Base-by-base conservation (phyloP, 2,113 vertebrate genomes). In the Noturus placidus region DNA sequence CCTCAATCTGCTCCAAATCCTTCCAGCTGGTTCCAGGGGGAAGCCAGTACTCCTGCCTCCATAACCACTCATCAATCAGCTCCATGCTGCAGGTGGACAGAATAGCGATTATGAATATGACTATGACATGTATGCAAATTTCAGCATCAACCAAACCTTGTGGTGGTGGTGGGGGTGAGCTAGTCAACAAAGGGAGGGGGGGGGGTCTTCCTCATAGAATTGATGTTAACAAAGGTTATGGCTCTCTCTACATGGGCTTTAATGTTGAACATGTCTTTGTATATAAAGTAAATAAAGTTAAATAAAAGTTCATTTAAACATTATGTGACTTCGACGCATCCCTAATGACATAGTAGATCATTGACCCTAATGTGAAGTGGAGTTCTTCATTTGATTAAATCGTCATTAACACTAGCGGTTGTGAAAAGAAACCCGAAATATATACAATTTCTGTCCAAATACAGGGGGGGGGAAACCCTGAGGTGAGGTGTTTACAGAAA, bases 21-120 rank as follows among this genome's bases (percentile, higher is more conserved):
- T 92, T 91, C 98, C 98, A 99, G 0, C 95, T 94, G 85, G 93
- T 87, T 61, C 97, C 97, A 0, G 97, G 95, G 4, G 98, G 97
- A 2, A 99, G 93, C 98, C 98, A 99, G 90, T 95, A 95, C 59
- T 95, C 94, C 0, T 96, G 93, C 79, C 92, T 94, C 98, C 97
- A 99, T 0, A 98, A 42, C 93, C 95, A 96, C 30, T 94, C 84
- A 0, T 93, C 94, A 63, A 98, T 89, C 80, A 94, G 35, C 11
- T 95, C 91, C 98, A 99, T 97, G 92, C 94, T 91, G 65, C 87
- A 46, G 80, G 33, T 14, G 56, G 9, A 13, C 22, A 38, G 52
- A 69, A 54, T 19, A 70, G 2, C 61, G 38, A 27, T 86, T 50
- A n/a, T n/a, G 38, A 35, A 61, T 67, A n/a, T 30, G 35, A 20